Evolutionary conservation across 2,797 vertebrate species (phyloP).

Genomic region (Onychomys arenicola): DNA sequence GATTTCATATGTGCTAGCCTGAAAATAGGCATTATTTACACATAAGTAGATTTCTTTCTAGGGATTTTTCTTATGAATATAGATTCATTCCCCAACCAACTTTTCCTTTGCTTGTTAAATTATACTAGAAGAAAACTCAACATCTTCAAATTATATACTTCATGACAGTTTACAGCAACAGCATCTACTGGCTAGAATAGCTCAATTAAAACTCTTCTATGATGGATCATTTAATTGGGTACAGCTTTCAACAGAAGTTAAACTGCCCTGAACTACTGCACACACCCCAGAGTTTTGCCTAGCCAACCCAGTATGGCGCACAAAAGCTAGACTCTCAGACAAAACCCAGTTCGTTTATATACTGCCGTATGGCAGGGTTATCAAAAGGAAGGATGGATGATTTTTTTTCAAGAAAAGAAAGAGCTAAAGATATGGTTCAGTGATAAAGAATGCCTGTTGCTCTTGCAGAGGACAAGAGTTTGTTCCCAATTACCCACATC

Average conservation of each 20-base stretch:
- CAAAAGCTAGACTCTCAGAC: neutral
- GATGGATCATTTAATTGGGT: neutral
- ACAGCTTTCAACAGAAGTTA: neutral
- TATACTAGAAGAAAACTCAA: neutral
- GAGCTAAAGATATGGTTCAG: neutral
- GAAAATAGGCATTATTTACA: neutral
- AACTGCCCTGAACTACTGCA: neutral
- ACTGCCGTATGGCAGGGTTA: neutral
- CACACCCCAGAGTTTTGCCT: neutral
- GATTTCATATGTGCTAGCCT: neutral
- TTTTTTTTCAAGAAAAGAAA: neutral
- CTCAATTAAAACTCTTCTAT: neutral
- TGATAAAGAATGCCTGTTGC: neutral
- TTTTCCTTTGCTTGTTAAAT: neutral
- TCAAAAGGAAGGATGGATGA: neutral
- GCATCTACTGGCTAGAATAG: neutral
- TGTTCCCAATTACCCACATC: neutral
- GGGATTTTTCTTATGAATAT: conserved; percentile 7
- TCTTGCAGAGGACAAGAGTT: neutral
- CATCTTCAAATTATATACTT: neutral
- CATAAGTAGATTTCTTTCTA: neutral
- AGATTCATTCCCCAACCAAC: neutral
- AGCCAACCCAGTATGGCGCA: neutral
- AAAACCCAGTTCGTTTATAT: neutral
- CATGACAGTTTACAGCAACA: neutral